phyloP scores from a whole-genome alignment of 2,888 invertebrate genomes.

The Sesia apiformis region DNA sequence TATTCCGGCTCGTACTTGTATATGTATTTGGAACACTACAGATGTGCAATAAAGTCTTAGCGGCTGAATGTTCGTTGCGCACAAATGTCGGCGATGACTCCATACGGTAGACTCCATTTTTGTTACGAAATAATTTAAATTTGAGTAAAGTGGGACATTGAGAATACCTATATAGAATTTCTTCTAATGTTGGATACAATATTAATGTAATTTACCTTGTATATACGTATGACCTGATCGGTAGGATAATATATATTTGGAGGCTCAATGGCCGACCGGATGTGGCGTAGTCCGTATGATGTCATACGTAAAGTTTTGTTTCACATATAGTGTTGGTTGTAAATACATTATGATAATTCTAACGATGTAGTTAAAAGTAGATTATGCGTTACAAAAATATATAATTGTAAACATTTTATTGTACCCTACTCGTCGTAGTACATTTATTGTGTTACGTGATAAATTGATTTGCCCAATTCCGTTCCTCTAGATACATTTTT shows the following conservation, averaged over 20 bases:
- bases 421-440: conserved; percentile 22
- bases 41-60: background rate
- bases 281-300: conserved; percentile 40
- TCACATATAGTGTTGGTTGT: conserved; percentile 59
- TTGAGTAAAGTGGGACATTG: conserved; percentile 39
- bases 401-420: conserved; percentile 22
- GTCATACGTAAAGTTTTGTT: conserved; percentile 57
- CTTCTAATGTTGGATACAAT: conserved; percentile 55
- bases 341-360: conserved; percentile 54
- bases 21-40: background rate
- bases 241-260: conserved; percentile 53
- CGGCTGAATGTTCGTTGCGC: conserved; percentile 30
- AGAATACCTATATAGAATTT: conserved; percentile 48
- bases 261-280: conserved; percentile 39
- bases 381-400: conserved; percentile 33
- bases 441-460: conserved; percentile 2
- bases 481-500: conserved; percentile 4
- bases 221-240: conserved; percentile 67
- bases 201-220: conserved; percentile 64
- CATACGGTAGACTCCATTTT: conserved; percentile 53
- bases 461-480: conserved; percentile 3
- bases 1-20: background rate
- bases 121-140: conserved; percentile 35
- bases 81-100: conserved; percentile 48
- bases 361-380: conserved; percentile 49